Evolutionary conservation across 1,140 invertebrate species (phyloP).

Genomic region (Harpegnathos saltator): DNA sequence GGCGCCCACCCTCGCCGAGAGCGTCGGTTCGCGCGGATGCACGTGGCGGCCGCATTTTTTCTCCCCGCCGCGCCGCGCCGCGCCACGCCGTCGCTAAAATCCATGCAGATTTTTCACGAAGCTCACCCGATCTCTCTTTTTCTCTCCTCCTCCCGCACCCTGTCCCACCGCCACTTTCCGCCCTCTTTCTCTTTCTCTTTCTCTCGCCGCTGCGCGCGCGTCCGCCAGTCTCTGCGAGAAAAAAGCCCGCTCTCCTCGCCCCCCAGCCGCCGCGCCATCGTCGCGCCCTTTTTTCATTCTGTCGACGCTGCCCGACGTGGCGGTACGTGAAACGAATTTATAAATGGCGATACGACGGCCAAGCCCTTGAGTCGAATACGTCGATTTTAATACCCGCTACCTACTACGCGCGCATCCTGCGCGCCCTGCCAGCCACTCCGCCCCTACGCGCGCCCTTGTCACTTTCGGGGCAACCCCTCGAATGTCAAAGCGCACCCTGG

Average conservation of each 20-base stretch:
- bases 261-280: background rate
- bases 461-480: conserved; percentile 46
- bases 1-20: conserved; percentile 43
- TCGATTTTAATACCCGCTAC: conserved; percentile 77
- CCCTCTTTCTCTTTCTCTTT: conserved; percentile 30
- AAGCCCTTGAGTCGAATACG: conserved; percentile 73
- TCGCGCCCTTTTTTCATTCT: conserved; percentile 78
- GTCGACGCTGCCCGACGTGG: conserved; percentile 75
- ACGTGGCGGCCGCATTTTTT: conserved; percentile 77
- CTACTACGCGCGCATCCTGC: conserved; percentile 46
- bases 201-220: no score
- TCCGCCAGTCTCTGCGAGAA: no score
- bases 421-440: conserved; percentile 2
- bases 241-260: background rate
- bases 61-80: conserved; percentile 13
- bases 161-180: conserved; percentile 22
- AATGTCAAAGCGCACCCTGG: conserved; percentile 39
- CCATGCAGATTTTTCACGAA: conserved; percentile 82
- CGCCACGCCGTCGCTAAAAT: conserved; percentile 63
- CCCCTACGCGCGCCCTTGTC: conserved; percentile 45
- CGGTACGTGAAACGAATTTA: conserved; percentile 83
- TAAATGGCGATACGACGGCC: conserved; percentile 76
- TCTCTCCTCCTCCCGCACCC: background rate
- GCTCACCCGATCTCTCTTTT: conserved; percentile 45
- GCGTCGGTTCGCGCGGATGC: conserved; percentile 64